phyloP scores from a whole-genome alignment of 2,888 invertebrate species.

The Patella pellucida region DNA sequence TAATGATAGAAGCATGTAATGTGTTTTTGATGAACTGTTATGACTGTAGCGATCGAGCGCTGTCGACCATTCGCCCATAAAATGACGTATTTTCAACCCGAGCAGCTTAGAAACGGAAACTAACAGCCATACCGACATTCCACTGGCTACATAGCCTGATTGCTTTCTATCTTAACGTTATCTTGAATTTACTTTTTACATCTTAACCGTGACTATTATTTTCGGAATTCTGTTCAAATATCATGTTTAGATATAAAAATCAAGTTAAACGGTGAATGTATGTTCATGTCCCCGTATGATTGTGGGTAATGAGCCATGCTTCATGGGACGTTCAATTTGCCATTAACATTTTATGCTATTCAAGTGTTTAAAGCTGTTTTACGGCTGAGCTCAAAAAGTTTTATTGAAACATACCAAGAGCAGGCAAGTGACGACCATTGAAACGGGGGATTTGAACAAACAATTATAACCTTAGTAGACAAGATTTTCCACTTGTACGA shows the following conservation, averaged over 20 bases:
- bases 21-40: slow-evolving; percentile 9
- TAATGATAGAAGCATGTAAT: slow-evolving; percentile 7
- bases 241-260: too few relatives aligned
- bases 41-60: background rate
- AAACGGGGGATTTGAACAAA: slow-evolving; percentile 3
- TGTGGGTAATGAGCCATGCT: slow-evolving; percentile 25
- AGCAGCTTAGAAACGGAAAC: too few relatives aligned
- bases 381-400: background rate
- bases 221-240: too few relatives aligned
- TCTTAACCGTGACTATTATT: too few relatives aligned
- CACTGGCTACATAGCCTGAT: too few relatives aligned
- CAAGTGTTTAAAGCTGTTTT: background rate
- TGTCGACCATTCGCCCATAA: background rate
- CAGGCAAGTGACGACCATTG: background rate
- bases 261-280: too few relatives aligned
- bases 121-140: too few relatives aligned
- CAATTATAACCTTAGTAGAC: background rate
- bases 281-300: slow-evolving; percentile 1
- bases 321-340: slow-evolving; percentile 28
- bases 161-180: too few relatives aligned
- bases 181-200: too few relatives aligned
- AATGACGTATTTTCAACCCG: too few relatives aligned
- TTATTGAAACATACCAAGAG: slow-evolving; percentile 1
- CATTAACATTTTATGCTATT: slow-evolving; percentile 23
- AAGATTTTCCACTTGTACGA: background rate